Evolutionary conservation across 2,797 vertebrate genomes (phyloP), one percentile per base, ranked within the genome.

Genomic region (Protonibea diacanthus): DNA sequence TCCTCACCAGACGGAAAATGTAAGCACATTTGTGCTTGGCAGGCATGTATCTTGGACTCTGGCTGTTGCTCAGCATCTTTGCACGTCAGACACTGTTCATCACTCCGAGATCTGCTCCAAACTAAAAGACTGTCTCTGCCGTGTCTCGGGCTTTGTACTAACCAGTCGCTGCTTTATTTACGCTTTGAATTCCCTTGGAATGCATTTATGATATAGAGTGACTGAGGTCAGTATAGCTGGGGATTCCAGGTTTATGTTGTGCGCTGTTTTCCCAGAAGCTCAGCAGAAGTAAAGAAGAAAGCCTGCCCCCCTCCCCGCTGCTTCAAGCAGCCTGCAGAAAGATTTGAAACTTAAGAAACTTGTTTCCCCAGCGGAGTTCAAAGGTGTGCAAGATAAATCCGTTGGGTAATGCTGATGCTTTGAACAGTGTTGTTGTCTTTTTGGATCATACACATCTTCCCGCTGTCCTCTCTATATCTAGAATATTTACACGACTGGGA

Each of bases 291-390:
- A 78, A 82, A 59, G 59, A 86, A 82, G 72, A 87, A 78, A 90
- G 78, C 2, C 13, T 57, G 56, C 86, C 76, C 66, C 53, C 11
- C 76, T 63, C 47, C 65, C 67, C 10, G 4, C 71, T 62, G 78
- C 74, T 71, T 72, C 56, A 77, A 62, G 45, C 66, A 71, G 78
- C 57, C 62, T 40, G 76, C 69, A 76, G 81, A 83, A 63, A 82
- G 67, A 85, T 80, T 56, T 61, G 25, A 82, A 87, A 86, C 76
- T 72, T 44, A 67, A 78, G 49, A 56, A 84, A 81, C 61, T 57
- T 72, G 83, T 84, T 65, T 80, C 74, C 84, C 85, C 47, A 20
- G 40, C 74, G 71, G 78, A 87, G 88, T 86, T 89, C 85, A 91
- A 88, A 86, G 81, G 76, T 85, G 80, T n/a, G 44, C 0, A 0